Conservation (phyloP, 2,113 vertebrate species). For the Oostethus manadensis region DNA sequence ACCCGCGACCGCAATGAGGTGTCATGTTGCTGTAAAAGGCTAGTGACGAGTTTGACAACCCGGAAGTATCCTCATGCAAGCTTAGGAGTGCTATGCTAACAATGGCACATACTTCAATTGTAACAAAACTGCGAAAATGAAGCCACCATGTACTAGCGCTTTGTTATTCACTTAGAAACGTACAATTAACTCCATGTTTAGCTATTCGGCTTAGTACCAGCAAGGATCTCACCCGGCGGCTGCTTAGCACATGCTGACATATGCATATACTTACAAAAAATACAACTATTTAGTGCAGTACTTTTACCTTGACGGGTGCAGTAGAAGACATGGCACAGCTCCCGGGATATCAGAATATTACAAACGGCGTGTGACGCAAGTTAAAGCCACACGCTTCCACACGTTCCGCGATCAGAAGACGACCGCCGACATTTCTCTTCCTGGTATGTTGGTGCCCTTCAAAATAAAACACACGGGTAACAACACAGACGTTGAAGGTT, state of each 20-base stretch:
- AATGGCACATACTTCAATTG: neutral
- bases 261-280: no score
- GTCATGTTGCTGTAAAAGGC: conserved; percentile 1
- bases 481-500: neutral
- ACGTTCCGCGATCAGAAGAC: neutral
- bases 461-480: conserved; percentile 4
- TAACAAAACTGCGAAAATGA: neutral
- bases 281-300: no score
- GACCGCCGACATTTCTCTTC: conserved; percentile 13
- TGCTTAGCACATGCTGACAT: no score
- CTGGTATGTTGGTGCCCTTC: conserved; percentile 1
- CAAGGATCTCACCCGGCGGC: neutral
- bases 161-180: no score
- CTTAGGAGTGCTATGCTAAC: neutral
- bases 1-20: no score
- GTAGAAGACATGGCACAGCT: conserved; percentile 36
- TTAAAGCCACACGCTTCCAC: neutral
- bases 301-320: conserved; percentile 53
- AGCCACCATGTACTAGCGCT: neutral
- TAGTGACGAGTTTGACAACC: neutral
- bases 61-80: neutral
- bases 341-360: neutral
- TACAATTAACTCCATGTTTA: neutral
- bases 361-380: neutral
- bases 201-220: neutral